Evolutionary conservation across 2,113 vertebrate genomes (phyloP).

Genomic region (Oryzias celebensis): DNA sequence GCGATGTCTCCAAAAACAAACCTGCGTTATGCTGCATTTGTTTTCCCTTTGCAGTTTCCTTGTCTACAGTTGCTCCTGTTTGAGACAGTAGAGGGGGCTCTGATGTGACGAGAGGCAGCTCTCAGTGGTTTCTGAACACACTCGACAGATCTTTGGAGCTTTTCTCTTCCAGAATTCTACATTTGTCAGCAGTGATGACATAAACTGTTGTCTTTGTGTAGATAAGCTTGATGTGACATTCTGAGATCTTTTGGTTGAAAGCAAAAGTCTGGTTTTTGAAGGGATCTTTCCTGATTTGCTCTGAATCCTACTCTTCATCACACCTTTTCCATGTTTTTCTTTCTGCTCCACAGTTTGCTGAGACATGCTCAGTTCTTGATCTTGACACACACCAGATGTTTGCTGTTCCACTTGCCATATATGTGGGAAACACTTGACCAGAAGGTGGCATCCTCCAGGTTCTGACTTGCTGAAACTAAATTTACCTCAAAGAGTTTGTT

Average conservation of each 20-base stretch:
- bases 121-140: slow-evolving; percentile 18
- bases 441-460: slow-evolving; percentile 34
- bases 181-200: neutral
- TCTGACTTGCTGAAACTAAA: neutral
- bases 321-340: slow-evolving; percentile 1
- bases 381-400: slow-evolving; percentile 39
- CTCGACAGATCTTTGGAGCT: slow-evolving; percentile 19
- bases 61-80: neutral
- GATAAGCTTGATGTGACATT: neutral
- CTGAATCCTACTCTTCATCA: neutral
- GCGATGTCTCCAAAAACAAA: neutral
- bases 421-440: slow-evolving; percentile 26
- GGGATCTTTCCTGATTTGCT: neutral
- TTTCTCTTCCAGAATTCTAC: neutral
- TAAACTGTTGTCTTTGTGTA: neutral
- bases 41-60: too few relatives aligned
- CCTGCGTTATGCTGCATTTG: too few relatives aligned
- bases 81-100: slow-evolving; percentile 40
- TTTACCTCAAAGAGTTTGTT: too few relatives aligned
- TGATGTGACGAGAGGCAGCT: slow-evolving; percentile 5
- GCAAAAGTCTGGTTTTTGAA: neutral
- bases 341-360: slow-evolving; percentile 49
- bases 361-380: slow-evolving; percentile 27
- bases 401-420: slow-evolving; percentile 39
- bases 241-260: neutral